These are phyloP conservation scores for Cyprinodon diabolis DNA, from an alignment of 2,797 vertebrate species.

Conservation along the genomic window DNA sequence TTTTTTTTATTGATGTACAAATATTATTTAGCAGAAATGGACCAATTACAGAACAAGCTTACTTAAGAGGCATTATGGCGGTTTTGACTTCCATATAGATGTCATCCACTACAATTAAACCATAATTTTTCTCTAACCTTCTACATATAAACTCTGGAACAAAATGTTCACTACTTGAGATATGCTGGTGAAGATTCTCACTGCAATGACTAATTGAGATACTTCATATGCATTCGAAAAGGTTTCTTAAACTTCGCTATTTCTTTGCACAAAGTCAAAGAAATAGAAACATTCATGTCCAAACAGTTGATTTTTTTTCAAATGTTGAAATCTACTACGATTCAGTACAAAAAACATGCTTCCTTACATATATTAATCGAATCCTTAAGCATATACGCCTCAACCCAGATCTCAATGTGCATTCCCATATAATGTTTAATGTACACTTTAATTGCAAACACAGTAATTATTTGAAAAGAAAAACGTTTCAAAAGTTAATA, in stretches of 20 bases:
- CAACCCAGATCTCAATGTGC: background rate
- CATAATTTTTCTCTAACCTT: background rate
- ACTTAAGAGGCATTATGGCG: background rate
- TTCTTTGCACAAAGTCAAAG: background rate
- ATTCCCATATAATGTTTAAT: background rate
- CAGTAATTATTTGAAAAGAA: constrained; percentile 2
- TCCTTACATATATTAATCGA: background rate
- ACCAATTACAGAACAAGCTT: background rate
- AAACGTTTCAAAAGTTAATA: background rate
- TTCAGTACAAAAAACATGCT: background rate
- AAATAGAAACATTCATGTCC: no score
- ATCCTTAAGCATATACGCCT: background rate
- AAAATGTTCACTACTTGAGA: background rate
- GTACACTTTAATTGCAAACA: constrained; percentile 10
- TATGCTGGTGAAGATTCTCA: no score
- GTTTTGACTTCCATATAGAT: background rate
- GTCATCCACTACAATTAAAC: background rate
- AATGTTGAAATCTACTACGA: background rate
- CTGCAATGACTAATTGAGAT: no score
- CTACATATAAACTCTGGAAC: background rate
- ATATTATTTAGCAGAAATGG: background rate
- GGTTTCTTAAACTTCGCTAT: background rate
- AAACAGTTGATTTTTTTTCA: background rate
- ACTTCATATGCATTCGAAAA: background rate
- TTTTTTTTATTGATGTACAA: background rate